phyloP scores from a whole-genome alignment of 1,140 invertebrate genomes.

The Eumaeus atala region DNA sequence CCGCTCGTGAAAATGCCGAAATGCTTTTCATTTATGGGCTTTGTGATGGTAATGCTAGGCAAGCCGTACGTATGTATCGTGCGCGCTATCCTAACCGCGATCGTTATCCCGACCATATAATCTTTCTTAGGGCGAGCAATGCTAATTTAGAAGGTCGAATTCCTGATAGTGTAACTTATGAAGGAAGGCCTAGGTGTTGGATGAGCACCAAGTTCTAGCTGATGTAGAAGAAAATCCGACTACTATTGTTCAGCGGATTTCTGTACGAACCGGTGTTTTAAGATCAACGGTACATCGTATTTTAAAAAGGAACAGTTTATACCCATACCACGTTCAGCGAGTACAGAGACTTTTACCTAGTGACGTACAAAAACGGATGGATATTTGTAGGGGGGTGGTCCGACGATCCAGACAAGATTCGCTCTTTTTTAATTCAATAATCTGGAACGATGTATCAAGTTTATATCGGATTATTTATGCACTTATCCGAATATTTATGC shows the following conservation, averaged over 20 bases:
- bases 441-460: neutral
- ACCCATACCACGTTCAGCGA: constrained; percentile 5
- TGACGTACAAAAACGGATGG: neutral
- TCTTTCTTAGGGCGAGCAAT: constrained; percentile 10
- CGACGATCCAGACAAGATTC: neutral
- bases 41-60: constrained; percentile 13
- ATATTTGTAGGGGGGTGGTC: constrained; percentile 3
- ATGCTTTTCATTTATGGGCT: constrained; percentile 8
- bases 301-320: constrained; percentile 3
- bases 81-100: constrained; percentile 13
- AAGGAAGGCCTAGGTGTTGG: constrained; percentile 1
- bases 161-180: constrained; percentile 2
- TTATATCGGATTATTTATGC: neutral
- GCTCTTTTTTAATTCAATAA: no score
- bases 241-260: constrained; percentile 14
- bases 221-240: constrained; percentile 12
- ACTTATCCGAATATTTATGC: no score
- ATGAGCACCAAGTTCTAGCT: constrained; percentile 10
- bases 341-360: neutral
- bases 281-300: neutral
- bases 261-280: constrained; percentile 13
- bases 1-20: constrained; percentile 12
- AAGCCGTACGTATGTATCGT: constrained; percentile 12
- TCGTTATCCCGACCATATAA: constrained; percentile 11
- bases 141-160: constrained; percentile 13